These are phyloP conservation scores for Melanerpes aurifrons DNA, from an alignment of 2,113 vertebrate genomes.

Conservation along the genomic window DNA sequence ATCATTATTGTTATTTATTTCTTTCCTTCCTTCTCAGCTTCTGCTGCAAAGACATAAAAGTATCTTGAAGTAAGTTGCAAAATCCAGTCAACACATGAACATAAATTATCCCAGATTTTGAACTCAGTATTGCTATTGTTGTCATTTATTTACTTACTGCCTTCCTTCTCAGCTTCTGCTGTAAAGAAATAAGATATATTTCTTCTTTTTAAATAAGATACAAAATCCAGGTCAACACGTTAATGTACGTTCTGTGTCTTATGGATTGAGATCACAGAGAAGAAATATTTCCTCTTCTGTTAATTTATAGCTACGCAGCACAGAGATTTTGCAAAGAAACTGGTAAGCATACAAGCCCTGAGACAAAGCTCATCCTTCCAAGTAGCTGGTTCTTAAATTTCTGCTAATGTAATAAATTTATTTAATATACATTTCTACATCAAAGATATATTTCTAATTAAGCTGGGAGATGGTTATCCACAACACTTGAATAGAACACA, in stretches of 20 bases:
- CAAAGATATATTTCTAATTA: not conserved
- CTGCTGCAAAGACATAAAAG: no score
- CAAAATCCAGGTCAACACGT: not conserved
- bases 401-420: not conserved
- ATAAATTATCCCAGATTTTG: not conserved
- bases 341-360: not conserved
- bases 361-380: not conserved
- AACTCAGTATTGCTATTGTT: not conserved
- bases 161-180: not conserved
- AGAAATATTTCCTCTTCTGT: not conserved
- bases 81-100: not conserved
- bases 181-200: no score
- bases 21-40: no score
- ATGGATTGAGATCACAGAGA: not conserved
- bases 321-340: not conserved
- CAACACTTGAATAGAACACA: not conserved
- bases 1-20: no score
- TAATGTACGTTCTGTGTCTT: not conserved
- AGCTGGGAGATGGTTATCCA: not conserved
- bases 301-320: not conserved
- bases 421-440: not conserved
- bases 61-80: not conserved
- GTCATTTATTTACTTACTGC: no score
- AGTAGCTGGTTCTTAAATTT: not conserved
- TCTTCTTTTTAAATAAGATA: not conserved